Conservation (phyloP, 2,888 invertebrate species). For the Perithous albicinctus region DNA sequence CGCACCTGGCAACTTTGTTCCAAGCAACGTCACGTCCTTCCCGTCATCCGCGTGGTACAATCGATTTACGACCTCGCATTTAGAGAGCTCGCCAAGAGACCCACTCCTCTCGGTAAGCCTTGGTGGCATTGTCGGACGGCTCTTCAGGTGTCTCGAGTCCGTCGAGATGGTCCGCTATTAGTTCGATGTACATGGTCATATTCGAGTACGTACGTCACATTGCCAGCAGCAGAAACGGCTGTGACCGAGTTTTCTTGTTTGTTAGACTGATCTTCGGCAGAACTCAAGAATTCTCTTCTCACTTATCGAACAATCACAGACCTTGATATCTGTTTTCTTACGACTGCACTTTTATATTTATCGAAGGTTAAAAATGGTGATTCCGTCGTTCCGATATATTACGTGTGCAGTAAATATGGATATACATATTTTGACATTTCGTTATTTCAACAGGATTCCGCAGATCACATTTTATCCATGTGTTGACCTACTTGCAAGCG, state of each 20-base stretch:
- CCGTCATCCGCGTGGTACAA: constrained; percentile 40
- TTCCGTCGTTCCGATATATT: not conserved
- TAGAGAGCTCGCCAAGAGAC: constrained; percentile 42
- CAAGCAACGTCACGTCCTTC: constrained; percentile 18
- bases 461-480: constrained; percentile 21
- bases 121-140: constrained; percentile 53
- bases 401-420: not conserved
- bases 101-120: constrained; percentile 39
- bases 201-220: constrained; percentile 40
- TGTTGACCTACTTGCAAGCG: constrained; percentile 26
- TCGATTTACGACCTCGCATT: constrained; percentile 59
- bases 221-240: constrained; percentile 40
- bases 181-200: constrained; percentile 45
- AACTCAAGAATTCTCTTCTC: constrained; percentile 29
- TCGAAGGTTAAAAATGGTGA: not conserved
- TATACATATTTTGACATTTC: not conserved
- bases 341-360: not conserved
- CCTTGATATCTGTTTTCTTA: not conserved
- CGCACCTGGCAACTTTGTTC: constrained; percentile 21
- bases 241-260: not conserved
- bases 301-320: constrained; percentile 19
- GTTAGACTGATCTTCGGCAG: constrained; percentile 18
- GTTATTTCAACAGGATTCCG: constrained; percentile 19
- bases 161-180: constrained; percentile 55
- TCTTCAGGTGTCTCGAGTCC: constrained; percentile 62